Conservation (phyloP, 2,113 vertebrate species). For the Athene noctua region DNA sequence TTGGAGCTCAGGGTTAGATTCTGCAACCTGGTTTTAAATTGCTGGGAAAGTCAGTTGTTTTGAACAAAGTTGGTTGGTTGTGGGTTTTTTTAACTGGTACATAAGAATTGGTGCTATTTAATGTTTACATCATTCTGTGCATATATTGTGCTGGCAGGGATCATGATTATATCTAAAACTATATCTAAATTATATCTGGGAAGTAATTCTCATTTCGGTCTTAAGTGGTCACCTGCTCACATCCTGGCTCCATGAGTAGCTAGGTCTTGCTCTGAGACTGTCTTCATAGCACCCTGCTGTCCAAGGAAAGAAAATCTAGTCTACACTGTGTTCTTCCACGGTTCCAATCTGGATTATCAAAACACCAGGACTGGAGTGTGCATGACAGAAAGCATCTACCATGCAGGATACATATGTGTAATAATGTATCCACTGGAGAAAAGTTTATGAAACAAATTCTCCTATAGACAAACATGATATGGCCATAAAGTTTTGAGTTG, state of each 20-base stretch:
- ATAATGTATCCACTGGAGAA: not conserved
- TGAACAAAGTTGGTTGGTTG: not conserved
- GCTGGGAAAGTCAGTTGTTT: not conserved
- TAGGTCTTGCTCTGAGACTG: not conserved
- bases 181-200: not conserved
- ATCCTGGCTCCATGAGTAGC: not conserved
- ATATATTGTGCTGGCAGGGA: not conserved
- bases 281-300: not conserved
- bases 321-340: not conserved
- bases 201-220: not conserved
- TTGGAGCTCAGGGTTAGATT: not conserved
- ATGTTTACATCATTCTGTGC: not conserved
- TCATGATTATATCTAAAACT: not conserved
- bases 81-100: not conserved
- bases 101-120: not conserved
- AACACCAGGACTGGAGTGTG: not conserved
- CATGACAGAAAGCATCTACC: not conserved
- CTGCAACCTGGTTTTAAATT: not conserved
- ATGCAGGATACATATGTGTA: not conserved
- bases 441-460: not conserved
- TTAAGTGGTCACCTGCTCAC: not conserved
- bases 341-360: not conserved
- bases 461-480: not conserved
- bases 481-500: not conserved
- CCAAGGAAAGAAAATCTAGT: not conserved